phyloP scores from a whole-genome alignment of 2,113 vertebrate species.

The Perca flavescens region DNA sequence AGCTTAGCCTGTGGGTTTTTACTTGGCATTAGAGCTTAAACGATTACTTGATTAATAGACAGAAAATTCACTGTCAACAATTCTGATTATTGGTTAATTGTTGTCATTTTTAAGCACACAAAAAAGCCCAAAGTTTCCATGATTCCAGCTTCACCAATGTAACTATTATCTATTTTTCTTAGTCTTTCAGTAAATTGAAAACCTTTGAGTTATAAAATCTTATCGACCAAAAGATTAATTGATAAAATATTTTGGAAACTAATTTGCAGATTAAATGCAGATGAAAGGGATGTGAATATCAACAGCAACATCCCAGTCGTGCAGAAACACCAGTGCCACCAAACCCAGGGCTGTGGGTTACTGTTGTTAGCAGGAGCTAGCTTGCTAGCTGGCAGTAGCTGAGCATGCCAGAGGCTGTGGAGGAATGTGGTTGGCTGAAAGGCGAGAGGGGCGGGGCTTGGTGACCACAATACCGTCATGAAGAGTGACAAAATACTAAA shows the following conservation, averaged over 20 bases:
- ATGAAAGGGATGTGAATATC: not conserved
- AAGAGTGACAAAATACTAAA: not conserved
- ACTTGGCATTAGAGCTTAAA: not conserved
- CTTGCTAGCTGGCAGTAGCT: not conserved
- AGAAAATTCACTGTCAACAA: not conserved
- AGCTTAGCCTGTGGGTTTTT: not conserved
- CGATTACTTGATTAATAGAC: not conserved
- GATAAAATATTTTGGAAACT: no score
- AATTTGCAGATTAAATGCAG: not conserved
- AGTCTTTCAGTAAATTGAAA: not conserved
- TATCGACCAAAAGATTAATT: not conserved
- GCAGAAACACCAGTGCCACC: not conserved
- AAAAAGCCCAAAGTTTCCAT: not conserved
- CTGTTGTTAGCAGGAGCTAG: conserved; percentile 1
- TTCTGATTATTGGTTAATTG: not conserved
- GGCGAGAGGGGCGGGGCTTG: not conserved
- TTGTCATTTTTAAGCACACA: not conserved
- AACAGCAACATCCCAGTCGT: not conserved
- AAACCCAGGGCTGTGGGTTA: not conserved
- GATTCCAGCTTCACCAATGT: not conserved
- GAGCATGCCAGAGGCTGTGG: not conserved
- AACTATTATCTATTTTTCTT: no score
- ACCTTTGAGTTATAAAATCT: not conserved
- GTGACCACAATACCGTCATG: not conserved
- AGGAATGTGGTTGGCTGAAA: conserved; percentile 6